phyloP scores from a whole-genome alignment of 2,888 invertebrate genomes.

The Harmothoe impar region DNA sequence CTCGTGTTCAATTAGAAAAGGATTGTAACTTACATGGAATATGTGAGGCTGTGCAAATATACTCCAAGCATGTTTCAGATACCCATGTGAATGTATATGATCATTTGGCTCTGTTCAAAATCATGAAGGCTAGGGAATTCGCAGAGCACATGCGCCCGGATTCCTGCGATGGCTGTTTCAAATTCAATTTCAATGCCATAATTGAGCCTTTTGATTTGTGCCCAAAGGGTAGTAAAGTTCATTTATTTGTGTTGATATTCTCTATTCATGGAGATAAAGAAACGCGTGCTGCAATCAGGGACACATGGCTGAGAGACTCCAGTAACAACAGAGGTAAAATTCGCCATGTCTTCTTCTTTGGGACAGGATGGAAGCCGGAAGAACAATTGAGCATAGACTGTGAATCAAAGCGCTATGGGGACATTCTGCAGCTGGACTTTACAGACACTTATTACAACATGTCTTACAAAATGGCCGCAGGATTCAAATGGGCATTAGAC shows the following conservation, averaged over 20 bases:
- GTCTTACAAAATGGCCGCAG: background rate
- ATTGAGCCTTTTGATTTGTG: background rate
- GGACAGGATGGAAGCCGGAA: background rate
- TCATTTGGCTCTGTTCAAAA: background rate
- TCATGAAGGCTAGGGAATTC: background rate
- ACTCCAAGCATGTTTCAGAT: background rate
- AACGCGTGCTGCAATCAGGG: background rate
- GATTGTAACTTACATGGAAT: background rate
- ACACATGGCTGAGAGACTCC: background rate
- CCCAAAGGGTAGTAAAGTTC: background rate
- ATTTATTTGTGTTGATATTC: background rate
- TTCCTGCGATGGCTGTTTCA: background rate
- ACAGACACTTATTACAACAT: background rate
- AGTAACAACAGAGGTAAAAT: background rate
- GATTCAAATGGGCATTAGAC: slow-evolving; percentile 6
- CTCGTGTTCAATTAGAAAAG: background rate
- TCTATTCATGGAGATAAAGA: background rate
- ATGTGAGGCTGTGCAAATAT: background rate
- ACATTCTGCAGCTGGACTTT: background rate
- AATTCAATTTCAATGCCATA: background rate
- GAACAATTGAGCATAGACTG: background rate
- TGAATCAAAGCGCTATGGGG: background rate
- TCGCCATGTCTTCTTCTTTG: background rate
- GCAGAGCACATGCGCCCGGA: background rate
- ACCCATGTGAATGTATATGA: background rate